A percentile compares a stretch with the other conserved stretches of the same genome.
phyloP scores from a whole-genome alignment of 2,888 invertebrate genomes.

The Phorcus lineatus region DNA sequence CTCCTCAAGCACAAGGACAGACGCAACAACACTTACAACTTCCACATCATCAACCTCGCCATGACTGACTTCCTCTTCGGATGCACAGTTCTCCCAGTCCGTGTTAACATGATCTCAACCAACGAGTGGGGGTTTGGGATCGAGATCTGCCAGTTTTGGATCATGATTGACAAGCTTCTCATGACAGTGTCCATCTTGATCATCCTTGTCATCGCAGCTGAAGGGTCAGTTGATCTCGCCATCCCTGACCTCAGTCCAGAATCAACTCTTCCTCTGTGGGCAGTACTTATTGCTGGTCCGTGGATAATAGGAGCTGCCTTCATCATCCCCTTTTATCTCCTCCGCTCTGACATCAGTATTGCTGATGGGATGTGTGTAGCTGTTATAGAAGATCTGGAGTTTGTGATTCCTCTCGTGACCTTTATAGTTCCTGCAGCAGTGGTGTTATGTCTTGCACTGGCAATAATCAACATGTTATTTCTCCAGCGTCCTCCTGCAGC shows the following conservation, averaged over 20 bases:
- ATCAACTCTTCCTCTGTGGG: neutral
- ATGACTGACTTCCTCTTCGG: slow-evolving; percentile 5
- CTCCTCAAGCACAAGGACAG: neutral
- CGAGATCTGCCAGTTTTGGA: neutral
- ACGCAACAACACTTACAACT: slow-evolving; percentile 6
- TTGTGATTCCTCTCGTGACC: neutral
- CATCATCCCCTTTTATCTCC: neutral
- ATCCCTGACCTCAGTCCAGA: slow-evolving; percentile 3
- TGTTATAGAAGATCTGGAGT: neutral
- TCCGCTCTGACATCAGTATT: neutral
- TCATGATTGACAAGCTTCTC: neutral
- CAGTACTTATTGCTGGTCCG: neutral
- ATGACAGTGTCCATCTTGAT: neutral
- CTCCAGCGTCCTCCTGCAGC: neutral
- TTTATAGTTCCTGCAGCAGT: neutral
- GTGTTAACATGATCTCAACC: neutral
- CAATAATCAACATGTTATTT: neutral
- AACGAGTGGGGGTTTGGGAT: neutral
- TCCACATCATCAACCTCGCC: slow-evolving; percentile 13
- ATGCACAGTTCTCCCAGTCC: neutral
- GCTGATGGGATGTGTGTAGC: neutral
- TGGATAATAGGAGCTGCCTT: neutral
- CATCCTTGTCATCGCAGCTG: neutral
- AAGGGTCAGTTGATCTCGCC: neutral
- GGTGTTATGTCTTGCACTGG: neutral